Base-by-base conservation (phyloP, 2,888 invertebrate species). In the Koerneria pararmatus region DNA sequence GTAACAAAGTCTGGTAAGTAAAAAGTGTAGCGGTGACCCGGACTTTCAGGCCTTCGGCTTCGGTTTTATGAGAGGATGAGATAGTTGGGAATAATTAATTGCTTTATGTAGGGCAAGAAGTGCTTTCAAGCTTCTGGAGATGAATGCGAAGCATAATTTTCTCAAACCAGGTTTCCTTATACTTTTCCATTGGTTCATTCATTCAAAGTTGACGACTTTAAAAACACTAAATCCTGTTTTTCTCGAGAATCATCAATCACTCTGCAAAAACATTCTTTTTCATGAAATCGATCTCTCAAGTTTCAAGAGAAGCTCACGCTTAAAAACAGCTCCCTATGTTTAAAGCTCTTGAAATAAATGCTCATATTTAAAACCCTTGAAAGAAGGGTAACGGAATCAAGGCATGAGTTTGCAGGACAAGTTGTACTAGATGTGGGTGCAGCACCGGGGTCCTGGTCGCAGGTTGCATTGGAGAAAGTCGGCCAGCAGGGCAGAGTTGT, bases 401-500 rank as follows among this genome's bases (percentile, higher is more conserved):
- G 8, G 34, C 35, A 51, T 27, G 19, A 11, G n/a, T 8, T 51
- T 65, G 53, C 60, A 71, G 76, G 71, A 2, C 58, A 51, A 32
- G 69, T 64, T n/a, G 78, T 79, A 32, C 27, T 78, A 19, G 80
- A 80, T 61, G 65, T 80, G 15, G 80, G 79, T 4, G 78, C 77
- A 57, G 82, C 82, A 29, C 82, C 82, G 4, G 82, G 82, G 0
- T 79, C 81, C 15, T 82, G 82, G 82, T 73, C 76, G 46, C 82
- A 82, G 73, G 80, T 83, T 0, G 75, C 74, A 4, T 72, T 74
- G 3, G 71, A 74, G 24, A 70, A 70, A 8, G 61, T 35, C 6
- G n/a, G 11, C 11, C 41, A 34, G 3, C 53, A 64, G 27, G 80
- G 80, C 24, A 72, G 73, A 46, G 74, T 76, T 4, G 56, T 82